Evolutionary conservation across 2,888 invertebrate species (phyloP), one percentile per base, ranked within the genome.

Genomic region (Notocelia uddmanniana): DNA sequence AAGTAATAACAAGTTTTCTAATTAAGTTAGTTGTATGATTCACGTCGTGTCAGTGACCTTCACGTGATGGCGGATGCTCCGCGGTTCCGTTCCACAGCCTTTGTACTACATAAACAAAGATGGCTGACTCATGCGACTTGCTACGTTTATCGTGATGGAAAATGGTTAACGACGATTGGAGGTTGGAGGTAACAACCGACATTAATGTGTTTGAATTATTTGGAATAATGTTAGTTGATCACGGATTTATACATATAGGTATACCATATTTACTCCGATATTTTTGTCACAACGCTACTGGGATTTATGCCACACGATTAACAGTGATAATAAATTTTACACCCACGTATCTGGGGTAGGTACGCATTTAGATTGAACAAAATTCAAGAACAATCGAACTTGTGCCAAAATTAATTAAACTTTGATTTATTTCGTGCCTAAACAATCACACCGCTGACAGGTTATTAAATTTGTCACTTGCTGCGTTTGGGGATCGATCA

Each of bases 21-120:
- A 89, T 87, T 86, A 88, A 83, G 81, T 80, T 77, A 83, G 81
- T 81, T 77, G 76, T 78, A 83, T 87, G 88, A 88, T 84, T 87
- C 87, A 86, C 83, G 82, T 80, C 83, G 85, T 88, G 89, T 91
- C 89, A 90, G 79, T 89, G 90, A 91, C 90, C 90, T 91, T 90
- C 88, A 82, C 80, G 81, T 83, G 84, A 83, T 85, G 77, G 79
- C 79, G 89, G 88, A 89, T 87, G 83, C 79, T 74, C 77, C 85
- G 84, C 78, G 80, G 81, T 81, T 82, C 82, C 82, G 85, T 82
- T 84, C 85, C 82, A 78, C 78, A 77, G 74, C 69, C 77, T 81
- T 82, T 83, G 83, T 83, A 80, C 52, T 34, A 72, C 59, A 50
- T 62, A 68, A 72, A 73, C 69, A 73, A 73, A 73, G 66, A 72